Percentiles rank a stretch among this genome's conserved stretches.
Conservation (phyloP, 2,113 vertebrate genomes). For the Sapayoa aenigma region DNA sequence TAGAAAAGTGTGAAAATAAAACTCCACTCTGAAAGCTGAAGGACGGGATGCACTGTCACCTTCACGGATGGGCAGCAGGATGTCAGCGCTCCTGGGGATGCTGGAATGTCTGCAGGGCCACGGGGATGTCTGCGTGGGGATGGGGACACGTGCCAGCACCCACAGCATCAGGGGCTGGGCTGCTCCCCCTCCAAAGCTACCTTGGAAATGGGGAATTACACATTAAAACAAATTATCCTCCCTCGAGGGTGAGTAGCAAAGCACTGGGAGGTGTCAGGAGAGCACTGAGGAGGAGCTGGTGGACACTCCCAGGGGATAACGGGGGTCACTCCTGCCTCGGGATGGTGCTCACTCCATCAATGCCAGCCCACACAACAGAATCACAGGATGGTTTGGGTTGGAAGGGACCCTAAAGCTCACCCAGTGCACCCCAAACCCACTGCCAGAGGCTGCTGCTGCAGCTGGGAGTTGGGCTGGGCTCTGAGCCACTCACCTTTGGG, state of each 20-base stretch:
- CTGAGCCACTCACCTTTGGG: not conserved
- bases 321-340: not conserved
- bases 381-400: not conserved
- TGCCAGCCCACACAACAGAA: not conserved
- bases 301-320: not conserved
- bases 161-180: conserved; percentile 34
- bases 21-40: conserved; percentile 54
- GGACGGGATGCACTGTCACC: conserved; percentile 44
- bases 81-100: conserved; percentile 6
- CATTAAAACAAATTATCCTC: not conserved
- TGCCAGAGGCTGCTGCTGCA: not conserved
- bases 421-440: not conserved
- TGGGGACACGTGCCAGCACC: conserved; percentile 64
- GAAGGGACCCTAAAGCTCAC: not conserved
- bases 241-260: not conserved
- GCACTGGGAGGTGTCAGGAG: not conserved
- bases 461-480: not conserved
- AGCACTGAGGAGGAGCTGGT: not conserved
- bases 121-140: not conserved
- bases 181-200: conserved; percentile 50
- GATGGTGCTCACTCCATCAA: rapidly evolving
- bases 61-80: conserved; percentile 35
- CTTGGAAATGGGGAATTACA: not conserved
- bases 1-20: conserved; percentile 67
- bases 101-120: not conserved